These are phyloP conservation scores for Nemoura dubitans DNA, from an alignment of 2,888 invertebrate genomes.

Conservation along the genomic window DNA sequence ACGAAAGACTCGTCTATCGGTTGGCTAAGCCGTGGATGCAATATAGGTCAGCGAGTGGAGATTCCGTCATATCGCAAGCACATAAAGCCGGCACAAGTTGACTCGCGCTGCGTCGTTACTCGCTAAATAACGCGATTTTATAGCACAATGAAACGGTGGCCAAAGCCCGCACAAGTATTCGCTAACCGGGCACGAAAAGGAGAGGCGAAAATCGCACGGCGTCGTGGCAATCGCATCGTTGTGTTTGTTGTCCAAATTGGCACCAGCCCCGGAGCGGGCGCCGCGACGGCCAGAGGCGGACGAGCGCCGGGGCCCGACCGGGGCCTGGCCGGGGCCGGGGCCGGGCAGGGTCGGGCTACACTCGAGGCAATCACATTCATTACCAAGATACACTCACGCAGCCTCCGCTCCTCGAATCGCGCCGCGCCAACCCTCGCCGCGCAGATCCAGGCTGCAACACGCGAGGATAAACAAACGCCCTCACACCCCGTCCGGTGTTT, in stretches of 20 bases:
- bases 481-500: not conserved
- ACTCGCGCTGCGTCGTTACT: not conserved
- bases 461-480: slow-evolving; percentile 8
- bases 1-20: not conserved
- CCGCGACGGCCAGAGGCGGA: not conserved
- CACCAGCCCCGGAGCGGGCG: not conserved
- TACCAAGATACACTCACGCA: not conserved
- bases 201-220: not conserved
- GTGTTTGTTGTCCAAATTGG: not conserved
- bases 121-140: not conserved
- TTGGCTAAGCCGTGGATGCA: not conserved
- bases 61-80: not conserved
- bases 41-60: not conserved
- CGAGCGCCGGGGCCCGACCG: too few relatives aligned
- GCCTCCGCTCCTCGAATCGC: not conserved
- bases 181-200: not conserved
- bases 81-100: not conserved
- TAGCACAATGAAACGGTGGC: not conserved
- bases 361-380: slow-evolving; percentile 12
- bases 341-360: not conserved
- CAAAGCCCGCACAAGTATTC: not conserved
- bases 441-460: not conserved
- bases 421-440: not conserved
- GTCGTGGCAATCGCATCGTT: not conserved
- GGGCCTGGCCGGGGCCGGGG: not conserved